Evolutionary conservation across 2,113 vertebrate species (phyloP).

Genomic region (Prionailurus bengalensis): DNA sequence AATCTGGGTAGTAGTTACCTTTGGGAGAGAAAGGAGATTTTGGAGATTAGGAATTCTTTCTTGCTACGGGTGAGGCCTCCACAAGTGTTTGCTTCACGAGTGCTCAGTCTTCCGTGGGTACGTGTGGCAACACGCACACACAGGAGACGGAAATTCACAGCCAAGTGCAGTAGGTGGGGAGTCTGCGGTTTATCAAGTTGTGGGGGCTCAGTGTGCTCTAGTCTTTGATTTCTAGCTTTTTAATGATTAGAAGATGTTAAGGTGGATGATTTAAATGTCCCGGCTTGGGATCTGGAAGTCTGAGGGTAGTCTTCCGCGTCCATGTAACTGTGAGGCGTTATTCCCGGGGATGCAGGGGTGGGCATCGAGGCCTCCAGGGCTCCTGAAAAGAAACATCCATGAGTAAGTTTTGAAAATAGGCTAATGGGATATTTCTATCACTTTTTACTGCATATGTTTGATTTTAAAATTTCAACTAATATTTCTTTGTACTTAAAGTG

Average conservation of each 20-base stretch:
- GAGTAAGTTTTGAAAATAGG: neutral
- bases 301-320: neutral
- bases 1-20: neutral
- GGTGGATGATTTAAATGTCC: neutral
- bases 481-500: conserved; percentile 42
- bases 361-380: neutral
- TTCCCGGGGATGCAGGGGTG: neutral
- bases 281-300: neutral
- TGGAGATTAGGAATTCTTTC: neutral
- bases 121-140: neutral
- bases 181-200: neutral
- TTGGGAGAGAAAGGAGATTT: neutral
- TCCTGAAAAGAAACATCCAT: neutral
- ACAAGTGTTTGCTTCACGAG: neutral
- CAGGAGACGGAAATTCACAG: neutral
- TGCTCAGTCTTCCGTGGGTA: neutral
- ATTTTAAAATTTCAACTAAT: conserved; percentile 5
- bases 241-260: neutral
- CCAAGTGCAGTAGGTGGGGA: too few species aligned
- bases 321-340: too few species aligned
- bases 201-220: neutral
- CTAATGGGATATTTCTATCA: neutral
- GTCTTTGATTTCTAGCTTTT: neutral
- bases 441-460: neutral
- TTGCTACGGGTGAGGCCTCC: neutral